Base-by-base conservation (phyloP, 1,140 invertebrate genomes). In the Drosophila leontia region DNA sequence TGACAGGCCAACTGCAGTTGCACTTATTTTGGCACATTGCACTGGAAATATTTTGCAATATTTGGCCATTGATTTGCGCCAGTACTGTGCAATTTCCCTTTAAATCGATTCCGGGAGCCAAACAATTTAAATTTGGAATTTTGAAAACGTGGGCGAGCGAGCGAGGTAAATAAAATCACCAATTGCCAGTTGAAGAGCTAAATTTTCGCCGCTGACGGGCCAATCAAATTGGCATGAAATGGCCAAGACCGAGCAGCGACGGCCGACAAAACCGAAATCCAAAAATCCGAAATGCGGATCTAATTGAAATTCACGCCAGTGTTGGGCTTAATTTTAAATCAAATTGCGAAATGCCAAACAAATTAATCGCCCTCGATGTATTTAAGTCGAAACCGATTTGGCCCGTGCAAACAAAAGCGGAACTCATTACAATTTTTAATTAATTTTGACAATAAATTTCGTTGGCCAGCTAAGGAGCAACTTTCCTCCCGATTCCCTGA, bases 381-480 rank as follows among this genome's bases (percentile, higher is more conserved):
- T 80, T 71, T 69, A 65, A 83, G 78, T 62, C 48, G 63, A 63
- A 75, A 45, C 58, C 32, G 59, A 78, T 78, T 78, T 72, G 70
- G 45, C 9, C 19, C 35, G 34, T 17, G 19, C 37, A 32, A 51
- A 35, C 19, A 39, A 42, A 29, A 58, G 55, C 58, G 34, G 53
- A 83, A 61, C 84, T 88, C 77, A 87, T 87, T 88, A 87, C 84
- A 90, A 87, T 88, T 87, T 87, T 87, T 87, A 87, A 87, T 87
- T 87, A 87, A 87, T 87, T 88, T 87, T 87, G 80, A 83, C 84
- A 87, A 87, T 84, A 83, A 83, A 88, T 88, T 80, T 58, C 50
- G 48, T 50, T 61, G 63, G 58, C 50, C 64, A 23, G 48, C 35
- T 23, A 23, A 23, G 23, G 23, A 23, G 9, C 0, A 4, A 5